Evolutionary conservation across 2,888 invertebrate genomes (phyloP), one percentile per base, ranked within the genome.

Genomic region (Drosophila melanosoma): DNA sequence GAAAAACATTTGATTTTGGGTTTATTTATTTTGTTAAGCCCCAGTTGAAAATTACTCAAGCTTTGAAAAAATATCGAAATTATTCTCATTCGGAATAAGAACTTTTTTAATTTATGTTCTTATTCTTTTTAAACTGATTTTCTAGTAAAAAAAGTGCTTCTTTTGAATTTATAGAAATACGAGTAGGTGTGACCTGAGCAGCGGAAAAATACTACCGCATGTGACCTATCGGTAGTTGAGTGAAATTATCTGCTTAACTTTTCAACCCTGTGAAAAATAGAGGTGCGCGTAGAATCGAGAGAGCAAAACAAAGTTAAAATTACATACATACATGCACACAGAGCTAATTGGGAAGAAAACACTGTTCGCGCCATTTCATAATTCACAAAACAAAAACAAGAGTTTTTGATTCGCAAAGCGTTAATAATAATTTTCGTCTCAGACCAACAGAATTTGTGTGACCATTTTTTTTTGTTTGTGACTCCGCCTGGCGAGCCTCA

Each of bases 201-300:
- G 0, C 2, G 4, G 1, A 29, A 40, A 59, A 69, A 61, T 61
- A 38, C 26, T 32, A 15, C 29, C 42, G 23, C 1, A 8, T 42
- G 1, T 10, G 6, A 36, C 29, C 33, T 54, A 56, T 32, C 52
- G 53, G 56, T 35, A 40, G 59, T 74, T 79, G 63, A 42, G 53
- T 59, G 11, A 1, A n/a, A 23, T 26, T 3, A 17, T 23, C 20
- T 35, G 38, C 32, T 20, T 58, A 52, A 12, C 26, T 0, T 17
- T 99, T 66, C 78, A 71, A 40, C 81, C 77, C 77, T 69, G 62
- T 49, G 76, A 80, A 62, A 62, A 81, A 59, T 15, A 40, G 45
- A 74, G 26, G 35, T 59, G 58, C 45, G 33, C 67, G 51, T 7
- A 45, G 58, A 69, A 69, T 11, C 45, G 76, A 69, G 72, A 69